phyloP scores from a whole-genome alignment of 2,113 vertebrate species.

The Eublepharis macularius region DNA sequence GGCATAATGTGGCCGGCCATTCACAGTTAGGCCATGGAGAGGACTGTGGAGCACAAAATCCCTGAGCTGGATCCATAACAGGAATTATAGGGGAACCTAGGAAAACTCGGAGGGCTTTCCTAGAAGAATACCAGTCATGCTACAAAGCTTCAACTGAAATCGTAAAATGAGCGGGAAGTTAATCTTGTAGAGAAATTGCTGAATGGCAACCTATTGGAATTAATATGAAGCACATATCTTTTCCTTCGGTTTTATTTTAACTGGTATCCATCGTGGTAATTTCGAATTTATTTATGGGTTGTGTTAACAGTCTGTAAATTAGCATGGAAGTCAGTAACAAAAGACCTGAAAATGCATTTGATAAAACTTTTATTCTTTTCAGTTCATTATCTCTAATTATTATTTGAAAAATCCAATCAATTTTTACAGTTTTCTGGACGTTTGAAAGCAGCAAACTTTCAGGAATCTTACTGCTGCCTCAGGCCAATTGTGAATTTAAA shows the following conservation, averaged over 20 bases:
- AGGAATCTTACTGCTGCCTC: not conserved
- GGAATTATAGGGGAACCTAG: not conserved
- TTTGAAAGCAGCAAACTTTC: not conserved
- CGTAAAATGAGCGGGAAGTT: not conserved
- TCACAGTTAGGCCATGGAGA: not conserved
- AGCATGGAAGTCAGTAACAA: not conserved
- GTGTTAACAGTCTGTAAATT: not conserved
- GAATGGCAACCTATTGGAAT: not conserved
- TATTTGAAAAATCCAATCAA: not conserved
- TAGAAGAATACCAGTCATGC: not conserved
- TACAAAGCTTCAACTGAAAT: not conserved
- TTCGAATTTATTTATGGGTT: not conserved
- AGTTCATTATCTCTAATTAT: conserved; percentile 9
- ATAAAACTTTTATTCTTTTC: not conserved
- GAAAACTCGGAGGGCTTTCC: not conserved
- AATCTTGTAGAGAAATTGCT: not conserved
- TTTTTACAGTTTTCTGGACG: not conserved
- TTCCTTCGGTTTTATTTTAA: not conserved
- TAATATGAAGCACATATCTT: not conserved
- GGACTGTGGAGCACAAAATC: not conserved
- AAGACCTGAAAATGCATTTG: not conserved
- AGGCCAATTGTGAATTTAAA: not conserved
- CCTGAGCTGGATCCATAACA: not conserved
- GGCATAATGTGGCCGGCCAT: too few relatives aligned
- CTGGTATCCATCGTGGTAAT: not conserved